Evolutionary conservation across 2,797 vertebrate species (phyloP), one percentile per base, ranked within the genome.

Genomic region (Megaceryle alcyon): DNA sequence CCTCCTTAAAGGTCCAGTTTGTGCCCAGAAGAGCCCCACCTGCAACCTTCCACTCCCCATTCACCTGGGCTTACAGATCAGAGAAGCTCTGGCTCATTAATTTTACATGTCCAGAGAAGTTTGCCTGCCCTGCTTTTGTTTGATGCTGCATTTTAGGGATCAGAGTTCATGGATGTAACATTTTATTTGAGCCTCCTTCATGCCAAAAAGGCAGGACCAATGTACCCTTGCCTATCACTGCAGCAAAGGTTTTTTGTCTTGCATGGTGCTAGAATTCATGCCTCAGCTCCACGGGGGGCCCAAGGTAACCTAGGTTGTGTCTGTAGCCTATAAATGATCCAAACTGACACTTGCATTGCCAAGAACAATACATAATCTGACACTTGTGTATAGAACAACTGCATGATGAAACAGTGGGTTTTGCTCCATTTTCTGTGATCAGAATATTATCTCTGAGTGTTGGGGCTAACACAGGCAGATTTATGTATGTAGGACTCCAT

Each of bases 311-410:
- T 59, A 49, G n/a, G 46, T 13, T 64, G 71, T 0, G 0, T 80
- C 82, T 90, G 41, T 35, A 85, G 68, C 79, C 49, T 61, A 2
- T 75, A 80, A 82, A 60, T 0, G 0, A 89, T 92, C 69, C 72
- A 57, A 81, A 75, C 41, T 90, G 94, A 91, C 91, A 84, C 90
- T 93, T 92, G 65, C 89, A 69, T 72, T 83, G 73, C 43, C 66
- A 56, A 92, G 89, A 94, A 70, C 54, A 81, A 69, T 91, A 86
- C 65, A 48, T 87, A 56, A 82, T 86, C 49, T 94, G 94, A 86
- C 91, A 82, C 91, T 93, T 91, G 72, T 92, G 51, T 76, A 49
- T 64, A 33, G 82, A 91, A 90, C 1, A 23, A 75, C 44, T 71
- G 48, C 65, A 71, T 82, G 70, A 90, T 51, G 44, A 88, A 93